These are phyloP conservation scores for Tetrax tetrax DNA, from an alignment of 2,113 vertebrate species.

Conservation along the genomic window DNA sequence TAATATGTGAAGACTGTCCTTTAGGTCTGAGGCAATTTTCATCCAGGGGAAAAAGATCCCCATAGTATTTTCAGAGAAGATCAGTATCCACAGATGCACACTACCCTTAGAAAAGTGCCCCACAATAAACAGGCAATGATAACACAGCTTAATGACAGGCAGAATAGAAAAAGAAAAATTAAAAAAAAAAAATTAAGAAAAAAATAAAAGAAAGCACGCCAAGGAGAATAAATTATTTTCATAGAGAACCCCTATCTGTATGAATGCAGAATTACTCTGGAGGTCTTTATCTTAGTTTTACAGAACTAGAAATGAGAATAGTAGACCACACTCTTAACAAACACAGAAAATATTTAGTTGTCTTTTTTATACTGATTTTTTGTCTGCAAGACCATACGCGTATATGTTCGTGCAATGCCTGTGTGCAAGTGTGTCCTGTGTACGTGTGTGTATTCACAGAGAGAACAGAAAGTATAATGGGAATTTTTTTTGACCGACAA, in stretches of 20 bases:
- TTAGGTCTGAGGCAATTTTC: not conserved
- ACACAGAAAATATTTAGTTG: not conserved
- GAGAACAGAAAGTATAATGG: not conserved
- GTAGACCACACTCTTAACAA: not conserved
- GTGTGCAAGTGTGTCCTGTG: not conserved
- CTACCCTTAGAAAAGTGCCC: not conserved
- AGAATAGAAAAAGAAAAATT: not conserved
- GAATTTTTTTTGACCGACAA: not conserved
- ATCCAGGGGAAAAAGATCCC: not conserved
- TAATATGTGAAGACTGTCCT: conserved; percentile 19
- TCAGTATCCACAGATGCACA: not conserved
- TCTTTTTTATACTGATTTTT: not conserved
- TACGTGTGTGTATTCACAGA: not conserved
- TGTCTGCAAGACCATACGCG: not conserved
- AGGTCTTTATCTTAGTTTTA: not conserved
- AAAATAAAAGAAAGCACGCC: not conserved
- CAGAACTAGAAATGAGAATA: not conserved
- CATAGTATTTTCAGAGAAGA: not conserved
- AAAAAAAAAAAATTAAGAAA: not conserved
- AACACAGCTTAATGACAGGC: not conserved
- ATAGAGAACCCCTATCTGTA: not conserved
- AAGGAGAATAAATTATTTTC: not conserved
- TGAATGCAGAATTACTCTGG: not conserved
- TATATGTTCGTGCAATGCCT: not conserved
- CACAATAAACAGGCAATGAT: not conserved